These are phyloP conservation scores for Conus canariensis DNA, from an alignment of 2,888 invertebrate species.

Conservation along the genomic window DNA sequence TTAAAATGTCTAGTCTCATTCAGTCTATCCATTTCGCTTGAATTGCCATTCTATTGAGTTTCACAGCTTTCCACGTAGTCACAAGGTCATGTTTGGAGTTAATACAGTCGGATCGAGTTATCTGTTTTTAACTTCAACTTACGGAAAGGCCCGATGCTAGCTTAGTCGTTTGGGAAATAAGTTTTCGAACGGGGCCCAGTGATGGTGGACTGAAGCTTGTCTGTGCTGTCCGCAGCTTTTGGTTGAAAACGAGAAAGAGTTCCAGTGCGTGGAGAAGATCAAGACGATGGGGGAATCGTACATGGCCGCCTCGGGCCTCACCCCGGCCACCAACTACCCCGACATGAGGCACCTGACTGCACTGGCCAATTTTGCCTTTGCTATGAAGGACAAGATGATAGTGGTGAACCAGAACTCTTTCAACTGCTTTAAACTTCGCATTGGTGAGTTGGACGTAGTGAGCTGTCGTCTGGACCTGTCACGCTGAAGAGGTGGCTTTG, in stretches of 20 bases:
- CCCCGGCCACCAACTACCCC: conserved; percentile 80
- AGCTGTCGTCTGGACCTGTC: no score
- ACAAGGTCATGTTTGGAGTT: no score
- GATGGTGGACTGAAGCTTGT: background rate
- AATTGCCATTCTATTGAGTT: no score
- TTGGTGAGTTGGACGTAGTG: conserved; percentile 82
- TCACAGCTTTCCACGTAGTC: no score
- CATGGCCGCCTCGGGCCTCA: conserved; percentile 95
- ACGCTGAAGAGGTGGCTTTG: background rate
- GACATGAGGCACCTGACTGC: conserved; percentile 87
- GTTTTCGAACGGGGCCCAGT: background rate
- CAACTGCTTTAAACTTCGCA: conserved; percentile 94
- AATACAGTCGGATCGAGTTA: no score
- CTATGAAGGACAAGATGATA: conserved; percentile 90
- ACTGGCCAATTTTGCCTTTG: conserved; percentile 94
- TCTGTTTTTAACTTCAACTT: no score
- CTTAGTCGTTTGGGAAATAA: no score
- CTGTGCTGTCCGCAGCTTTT: background rate
- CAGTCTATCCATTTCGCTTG: no score
- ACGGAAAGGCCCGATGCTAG: no score
- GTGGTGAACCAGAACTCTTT: conserved; percentile 97
- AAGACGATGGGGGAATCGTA: conserved; percentile 96
- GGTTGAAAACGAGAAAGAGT: conserved; percentile 82
- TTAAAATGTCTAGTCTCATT: no score
- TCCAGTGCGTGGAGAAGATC: conserved; percentile 93